Percentiles rank a stretch among this genome's conserved stretches.
Conservation (phyloP, 2,888 invertebrate genomes). For the Hydraecia micacea region DNA sequence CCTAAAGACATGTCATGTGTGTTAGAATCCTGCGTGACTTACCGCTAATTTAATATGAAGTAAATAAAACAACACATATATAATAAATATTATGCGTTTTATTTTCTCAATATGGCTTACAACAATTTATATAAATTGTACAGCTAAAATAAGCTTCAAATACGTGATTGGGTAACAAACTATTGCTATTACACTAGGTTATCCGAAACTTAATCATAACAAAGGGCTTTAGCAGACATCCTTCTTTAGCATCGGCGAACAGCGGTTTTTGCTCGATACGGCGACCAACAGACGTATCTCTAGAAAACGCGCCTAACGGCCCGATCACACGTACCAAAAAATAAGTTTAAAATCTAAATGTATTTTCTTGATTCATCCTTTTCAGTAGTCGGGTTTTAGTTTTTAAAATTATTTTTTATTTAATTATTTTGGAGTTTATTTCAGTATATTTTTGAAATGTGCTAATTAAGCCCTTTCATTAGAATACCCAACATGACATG, state of each 20-base stretch:
- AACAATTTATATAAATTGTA: constrained; percentile 64
- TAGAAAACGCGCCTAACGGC: not conserved
- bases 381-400: too few relatives aligned
- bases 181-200: constrained; percentile 14
- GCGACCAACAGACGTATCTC: not conserved
- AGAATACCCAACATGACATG: too few relatives aligned
- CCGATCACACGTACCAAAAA: not conserved
- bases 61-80: constrained; percentile 58
- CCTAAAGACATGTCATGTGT: not conserved
- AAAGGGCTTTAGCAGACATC: not conserved
- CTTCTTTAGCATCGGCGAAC: too few relatives aligned
- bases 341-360: too few relatives aligned
- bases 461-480: too few relatives aligned
- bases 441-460: too few relatives aligned
- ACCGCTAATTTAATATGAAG: constrained; percentile 2
- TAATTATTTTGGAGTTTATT: too few relatives aligned
- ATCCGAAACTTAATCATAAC: constrained; percentile 13
- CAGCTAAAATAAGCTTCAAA: constrained; percentile 47
- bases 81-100: constrained; percentile 65
- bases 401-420: too few relatives aligned
- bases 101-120: constrained; percentile 61
- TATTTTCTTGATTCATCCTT: too few relatives aligned
- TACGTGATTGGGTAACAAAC: constrained; percentile 20
- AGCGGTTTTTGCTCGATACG: not conserved
- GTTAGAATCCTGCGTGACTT: not conserved